Evolutionary conservation across 2,113 vertebrate genomes (phyloP).

Genomic region (Serinus canaria): DNA sequence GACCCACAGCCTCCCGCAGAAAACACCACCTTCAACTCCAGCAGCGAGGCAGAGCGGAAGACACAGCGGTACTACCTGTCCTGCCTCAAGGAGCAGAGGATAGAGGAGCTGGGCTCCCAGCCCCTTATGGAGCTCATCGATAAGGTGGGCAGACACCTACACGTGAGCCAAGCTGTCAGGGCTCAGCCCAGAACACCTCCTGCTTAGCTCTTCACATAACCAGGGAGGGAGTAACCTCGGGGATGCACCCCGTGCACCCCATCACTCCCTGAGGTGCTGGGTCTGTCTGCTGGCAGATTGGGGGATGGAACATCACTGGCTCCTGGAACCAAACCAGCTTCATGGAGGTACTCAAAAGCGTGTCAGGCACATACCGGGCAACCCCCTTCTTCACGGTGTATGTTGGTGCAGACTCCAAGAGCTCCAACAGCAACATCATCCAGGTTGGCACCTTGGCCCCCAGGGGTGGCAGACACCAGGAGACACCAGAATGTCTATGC

Average conservation of each 20-base stretch:
- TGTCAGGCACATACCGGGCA: slow-evolving; percentile 90
- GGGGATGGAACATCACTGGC: slow-evolving; percentile 93
- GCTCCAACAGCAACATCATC: slow-evolving; percentile 95
- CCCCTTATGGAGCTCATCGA: slow-evolving; percentile 90
- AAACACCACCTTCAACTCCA: slow-evolving; percentile 92
- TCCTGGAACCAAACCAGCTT: slow-evolving; percentile 93
- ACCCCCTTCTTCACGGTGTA: slow-evolving; percentile 93
- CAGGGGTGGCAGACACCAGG: fast-evolving
- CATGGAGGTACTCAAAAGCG: slow-evolving; percentile 91
- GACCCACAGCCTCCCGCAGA: slow-evolving; percentile 69
- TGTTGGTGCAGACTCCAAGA: slow-evolving; percentile 91
- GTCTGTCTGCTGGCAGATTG: slow-evolving; percentile 74
- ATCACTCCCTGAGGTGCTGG: not conserved
- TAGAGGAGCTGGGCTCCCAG: slow-evolving; percentile 90
- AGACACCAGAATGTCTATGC: not conserved
- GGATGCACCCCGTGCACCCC: not conserved
- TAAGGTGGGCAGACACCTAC: slow-evolving; percentile 76
- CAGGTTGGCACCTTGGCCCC: slow-evolving; percentile 75
- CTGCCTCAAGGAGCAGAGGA: slow-evolving; percentile 89
- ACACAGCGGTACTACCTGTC: slow-evolving; percentile 93
- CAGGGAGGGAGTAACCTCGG: fast-evolving
- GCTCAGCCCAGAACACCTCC: not conserved
- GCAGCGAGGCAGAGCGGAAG: slow-evolving; percentile 94
- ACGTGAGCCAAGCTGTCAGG: fast-evolving
- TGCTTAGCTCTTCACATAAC: fast-evolving